A percentile compares a stretch with the other conserved stretches of the same genome.
These are phyloP conservation scores for Pachypeltis micranthus DNA, from an alignment of 1,140 invertebrate species.

Conservation along the genomic window DNA sequence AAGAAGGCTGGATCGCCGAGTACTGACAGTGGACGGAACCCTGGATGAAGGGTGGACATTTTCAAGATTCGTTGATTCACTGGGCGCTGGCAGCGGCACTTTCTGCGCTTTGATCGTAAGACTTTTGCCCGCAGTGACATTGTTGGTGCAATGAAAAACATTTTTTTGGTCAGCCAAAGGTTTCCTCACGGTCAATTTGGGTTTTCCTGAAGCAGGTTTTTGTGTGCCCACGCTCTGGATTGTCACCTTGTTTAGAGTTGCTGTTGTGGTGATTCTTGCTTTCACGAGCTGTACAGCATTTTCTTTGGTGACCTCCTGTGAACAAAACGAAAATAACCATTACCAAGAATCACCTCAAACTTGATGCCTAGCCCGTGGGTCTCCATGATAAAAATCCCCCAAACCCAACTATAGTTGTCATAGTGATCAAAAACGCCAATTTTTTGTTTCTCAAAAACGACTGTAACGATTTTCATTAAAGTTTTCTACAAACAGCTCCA, in stretches of 20 bases:
- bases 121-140: no score
- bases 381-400: background rate
- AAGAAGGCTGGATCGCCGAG: no score
- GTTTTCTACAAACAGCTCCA: background rate
- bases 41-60: no score
- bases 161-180: background rate
- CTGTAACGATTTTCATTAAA: background rate
- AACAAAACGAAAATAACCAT: background rate
- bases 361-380: background rate
- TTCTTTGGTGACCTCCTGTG: background rate
- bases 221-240: conserved; percentile 25
- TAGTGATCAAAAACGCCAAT: background rate
- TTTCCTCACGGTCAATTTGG: background rate
- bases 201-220: conserved; percentile 23
- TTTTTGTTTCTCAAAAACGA: background rate
- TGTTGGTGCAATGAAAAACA: no score
- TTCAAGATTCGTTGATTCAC: no score
- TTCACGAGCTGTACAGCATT: background rate
- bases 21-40: no score
- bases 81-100: no score
- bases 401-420: no score
- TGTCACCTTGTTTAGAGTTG: background rate
- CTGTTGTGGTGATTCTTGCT: background rate
- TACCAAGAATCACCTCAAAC: background rate
- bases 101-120: no score